Base-by-base conservation (phyloP, 1,140 invertebrate genomes). In the Drosophila ficusphila region DNA sequence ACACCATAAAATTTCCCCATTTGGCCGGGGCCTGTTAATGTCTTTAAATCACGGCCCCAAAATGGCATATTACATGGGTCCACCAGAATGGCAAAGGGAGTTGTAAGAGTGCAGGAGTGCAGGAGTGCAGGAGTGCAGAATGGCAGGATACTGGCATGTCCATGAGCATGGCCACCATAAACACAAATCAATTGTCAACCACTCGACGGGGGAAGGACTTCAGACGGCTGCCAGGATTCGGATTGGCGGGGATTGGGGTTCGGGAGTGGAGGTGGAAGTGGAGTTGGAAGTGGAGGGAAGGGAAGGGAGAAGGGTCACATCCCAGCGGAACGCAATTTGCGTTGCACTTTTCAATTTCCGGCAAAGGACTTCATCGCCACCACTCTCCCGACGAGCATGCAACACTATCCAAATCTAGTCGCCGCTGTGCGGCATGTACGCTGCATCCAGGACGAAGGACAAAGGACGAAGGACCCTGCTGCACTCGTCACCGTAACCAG, bases 121-220 rank as follows among this genome's bases (percentile, higher is more conserved):
- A 14, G 23, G 31, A 46, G 2, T 27, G 29, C 14, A 39, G 21
- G 19, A 27, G 6, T 29, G 33, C 31, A 9, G 21, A 3, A 14
- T 9, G 42, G 21, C 47, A 44, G 60, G 48, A 69, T 48, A 54
- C 54, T 31, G 41, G 53, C 52, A 61, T 52, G 53, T 48, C 72
- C 53, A 64, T 52, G 64, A 65, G 62, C 58, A 67, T 62, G 69
- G 56, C 53, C 72, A 81, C 81, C 81, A 85, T 85, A 85, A 85
- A 86, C 81, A 85, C 81, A 85, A 85, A 85, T 85, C 81, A 85
- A 85, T 85, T 85, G 81, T 85, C 81, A 85, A 85, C 67, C 81
- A 85, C 82, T 85, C 72, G 79, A 70, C 74, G 34, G 18, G 23
- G 54, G 44, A 70, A 44, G 73, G 73, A 44, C 51, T 68, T 68